Evolutionary conservation across 2,113 vertebrate species (phyloP), one percentile per base, ranked within the genome.

Genomic region (Lophura nycthemera): DNA sequence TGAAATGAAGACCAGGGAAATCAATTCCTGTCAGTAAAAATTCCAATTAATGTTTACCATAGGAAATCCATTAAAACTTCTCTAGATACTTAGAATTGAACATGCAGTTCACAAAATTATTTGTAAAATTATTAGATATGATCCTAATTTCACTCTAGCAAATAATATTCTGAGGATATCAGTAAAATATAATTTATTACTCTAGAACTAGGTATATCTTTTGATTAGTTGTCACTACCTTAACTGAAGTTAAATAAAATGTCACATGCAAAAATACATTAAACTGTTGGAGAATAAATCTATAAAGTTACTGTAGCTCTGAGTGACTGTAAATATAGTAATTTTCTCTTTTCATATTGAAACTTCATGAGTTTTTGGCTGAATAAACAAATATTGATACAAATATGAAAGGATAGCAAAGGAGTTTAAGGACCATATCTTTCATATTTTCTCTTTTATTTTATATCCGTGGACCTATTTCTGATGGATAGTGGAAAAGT

Each of bases 301-400:
- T 72, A 10, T 57, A 30, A 88, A 82, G 30, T 36, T 84, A 34
- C 24, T 67, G 16, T 45, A n/a, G 11, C 11, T 83, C 36, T 69
- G 29, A 85, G 20, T 80, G 29, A 83, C 15, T 81, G 6, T 69
- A 92, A 88, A 84, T 79, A 45, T 2, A 75, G 5, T 74, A 67
- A 20, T 64, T 76, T 19, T 29, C 70, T 25, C 18, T 74, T 82
- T 74, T 29, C 64, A 38, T 71, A 70, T 88, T 75, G 69, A 92
- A 86, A 3, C 6, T 5, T 71, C 32, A 21, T 12, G 45, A 81
- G 42, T 43, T 74, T 91, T 88, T 75, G 42, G 17, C 60, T 83
- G 65, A 52, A 77, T 84, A 88, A 90, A 76, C 29, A 90, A 92
- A 75, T 95, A 93, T 8, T 72, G 77, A 90, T 82, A 93, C 76